Percentiles rank a stretch among this genome's conserved stretches.
Evolutionary conservation across 2,113 vertebrate genomes (phyloP).

Genomic region (Otocyon megalotis): DNA sequence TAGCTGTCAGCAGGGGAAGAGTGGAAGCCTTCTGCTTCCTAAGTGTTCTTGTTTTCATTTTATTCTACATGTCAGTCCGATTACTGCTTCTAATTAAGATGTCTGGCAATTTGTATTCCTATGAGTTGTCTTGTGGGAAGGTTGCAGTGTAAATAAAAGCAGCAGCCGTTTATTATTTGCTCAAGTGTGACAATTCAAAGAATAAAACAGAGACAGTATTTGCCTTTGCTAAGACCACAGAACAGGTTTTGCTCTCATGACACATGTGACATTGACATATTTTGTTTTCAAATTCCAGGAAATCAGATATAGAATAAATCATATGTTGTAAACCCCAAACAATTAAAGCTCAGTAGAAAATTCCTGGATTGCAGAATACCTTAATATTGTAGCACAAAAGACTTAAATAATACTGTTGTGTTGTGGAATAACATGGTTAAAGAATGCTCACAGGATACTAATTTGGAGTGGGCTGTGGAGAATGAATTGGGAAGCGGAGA

Average conservation of each 20-base stretch:
- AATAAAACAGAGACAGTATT: background rate
- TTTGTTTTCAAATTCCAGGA: conserved; percentile 18
- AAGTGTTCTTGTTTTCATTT: background rate
- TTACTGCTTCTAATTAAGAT: conserved; percentile 58
- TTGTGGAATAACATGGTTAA: background rate
- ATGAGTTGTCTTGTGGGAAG: conserved; percentile 2
- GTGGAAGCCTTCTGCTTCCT: background rate
- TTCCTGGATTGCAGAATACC: background rate
- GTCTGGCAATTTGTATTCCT: background rate
- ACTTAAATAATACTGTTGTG: background rate
- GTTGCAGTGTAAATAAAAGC: background rate
- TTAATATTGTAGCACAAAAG: background rate
- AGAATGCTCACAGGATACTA: background rate
- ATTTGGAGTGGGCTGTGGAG: background rate
- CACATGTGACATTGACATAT: background rate
- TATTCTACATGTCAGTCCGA: background rate
- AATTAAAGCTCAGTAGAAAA: background rate
- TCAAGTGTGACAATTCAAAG: background rate
- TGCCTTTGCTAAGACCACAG: background rate
- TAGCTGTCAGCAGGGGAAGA: background rate
- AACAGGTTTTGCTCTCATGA: background rate
- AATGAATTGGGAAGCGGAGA: background rate
- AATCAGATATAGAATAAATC: background rate
- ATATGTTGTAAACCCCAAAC: background rate
- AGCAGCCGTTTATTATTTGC: background rate